Base-by-base conservation (phyloP, 1,140 invertebrate genomes). In the Monomorium pharaonis region DNA sequence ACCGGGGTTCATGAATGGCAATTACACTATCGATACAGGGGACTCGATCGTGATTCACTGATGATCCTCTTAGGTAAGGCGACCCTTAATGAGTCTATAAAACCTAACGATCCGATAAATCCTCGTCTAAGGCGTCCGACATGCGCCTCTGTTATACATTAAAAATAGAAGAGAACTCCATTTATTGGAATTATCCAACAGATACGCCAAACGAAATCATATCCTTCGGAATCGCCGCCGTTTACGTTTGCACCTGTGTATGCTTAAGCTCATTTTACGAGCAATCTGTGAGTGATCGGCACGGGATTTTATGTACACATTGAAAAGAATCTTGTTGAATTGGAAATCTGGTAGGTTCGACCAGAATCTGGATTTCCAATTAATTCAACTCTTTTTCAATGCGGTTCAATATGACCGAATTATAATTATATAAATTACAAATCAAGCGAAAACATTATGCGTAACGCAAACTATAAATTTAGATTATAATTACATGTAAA, bases 21-120 rank as follows among this genome's bases (percentile, higher is more conserved):
- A 69, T 80, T 69, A 37, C 37, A 37, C 37, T 37, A 67, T 80
- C 9, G 44, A 67, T 27, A 33, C 37, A 18, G 24, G 24, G 18
- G 42, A 51, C n/a, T 24, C 21, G 44, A 37, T 78, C 44, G 42
- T 30, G 42, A 78, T 78, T 78, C 44, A 16, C 16, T 51, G 30
- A 80, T 54, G 14, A 80, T 51, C 30, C 62, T 10, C 4, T n/a
- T 10, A 51, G 21, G 5, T 51, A 67, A 51, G 21, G 21, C 12
- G 12, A 44, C 16, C 37, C n/a, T 16, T 37, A 80, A 80, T 27
- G 76, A 54, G n/a, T 18, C 30, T 9, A 69, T 80, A 80, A 80
- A 80, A 80, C 24, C 33, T 77, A 24, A 44, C 56, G 56, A 77
- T 77, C 75, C 75, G 56, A 63, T 77, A 63, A 77, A 77, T 63